Base-by-base conservation (phyloP, 2,888 invertebrate species). In the Standfussiana lucernea region DNA sequence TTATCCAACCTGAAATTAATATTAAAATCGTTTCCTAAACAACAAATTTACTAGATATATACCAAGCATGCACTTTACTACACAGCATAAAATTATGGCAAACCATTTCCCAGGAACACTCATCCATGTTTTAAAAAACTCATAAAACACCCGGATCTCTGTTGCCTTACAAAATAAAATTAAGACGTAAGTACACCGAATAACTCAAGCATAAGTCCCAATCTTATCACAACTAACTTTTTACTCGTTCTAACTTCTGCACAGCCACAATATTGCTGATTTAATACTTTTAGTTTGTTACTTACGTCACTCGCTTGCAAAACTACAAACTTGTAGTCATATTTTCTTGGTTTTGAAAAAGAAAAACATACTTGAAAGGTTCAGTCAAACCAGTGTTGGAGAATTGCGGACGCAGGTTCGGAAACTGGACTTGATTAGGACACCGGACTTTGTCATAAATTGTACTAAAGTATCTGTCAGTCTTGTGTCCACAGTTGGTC, bases 201-300 rank as follows among this genome's bases (percentile, higher is more conserved):
- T 68, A 85, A 59, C 67, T 81, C 37, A 61, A 75, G 64, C 68
- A 53, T 59, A 75, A 68, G 67, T 65, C 59, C 35, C 67, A 64
- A 75, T 72, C 64, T 83, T 78, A 77, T 83, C 64, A 62, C 59
- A 13, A 73, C 40, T 72, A 86, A 83, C 72, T 78, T 86, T 65
- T 68, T 74, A 72, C 79, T 86, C 71, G 68, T 74, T 83, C 40
- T 69, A 83, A 86, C 83, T 83, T 78, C 24, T 24, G 24, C 56
- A 45, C 10, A 62, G 72, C 78, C 61, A 72, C 79, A 72, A 74
- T 83, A 86, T 78, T 66, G 69, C 59, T 85, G 78, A 77, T 85
- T 83, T 82, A 82, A 83, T 86, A 86, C 72, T 85, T 73, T 68
- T 61, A 86, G 59, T 83, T 83, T 72, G 66, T 37, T 62, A 76